Evolutionary conservation across 2,113 vertebrate genomes (phyloP), one percentile per base, ranked within the genome.

Genomic region (Mobula hypostoma): DNA sequence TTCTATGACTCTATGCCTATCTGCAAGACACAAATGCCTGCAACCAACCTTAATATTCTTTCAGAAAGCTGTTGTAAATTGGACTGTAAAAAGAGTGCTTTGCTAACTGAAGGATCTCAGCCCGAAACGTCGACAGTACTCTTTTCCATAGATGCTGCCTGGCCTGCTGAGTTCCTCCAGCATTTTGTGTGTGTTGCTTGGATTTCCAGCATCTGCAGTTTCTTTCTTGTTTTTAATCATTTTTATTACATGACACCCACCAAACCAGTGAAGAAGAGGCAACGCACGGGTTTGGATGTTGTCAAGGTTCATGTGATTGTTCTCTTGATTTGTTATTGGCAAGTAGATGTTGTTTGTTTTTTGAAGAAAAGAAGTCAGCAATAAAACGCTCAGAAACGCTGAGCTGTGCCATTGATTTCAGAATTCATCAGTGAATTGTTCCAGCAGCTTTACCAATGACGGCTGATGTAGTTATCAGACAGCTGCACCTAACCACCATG

Each of bases 401-500:
- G 70, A 68, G 36, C 40, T 2, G 17, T 80, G 94, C 1, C 79
- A 93, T 40, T 48, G 2, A 76, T 72, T 85, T 70, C 94, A 27
- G 36, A 40, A 87, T 78, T 94, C 3, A 27, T 29, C 17, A 0
- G 0, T 15, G 76, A 94, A 94, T 76, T 70, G 88, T 40, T 94
- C 94, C 56, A 82, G 94, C 58, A 95, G 94, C 94, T 94, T 94
- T 77, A 88, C 48, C 94, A 94, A 94, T 48, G 85, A 32, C 94
- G 48, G 91, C 82, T 94, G 94, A 94, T 94, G 66, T 63, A 95
- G 94, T 94, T 95, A 93, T n/a, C 29, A 48, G 95, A 94, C 94
- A 95, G 95, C 95, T 96, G 95, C 70, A 94, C 77, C 58, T 92
- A 94, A 94, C 94, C 90, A 7, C 94, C 94, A 72, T 79, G 92